Evolutionary conservation across 1,140 invertebrate species (phyloP).

Genomic region (Diachasmimorpha longicaudata): DNA sequence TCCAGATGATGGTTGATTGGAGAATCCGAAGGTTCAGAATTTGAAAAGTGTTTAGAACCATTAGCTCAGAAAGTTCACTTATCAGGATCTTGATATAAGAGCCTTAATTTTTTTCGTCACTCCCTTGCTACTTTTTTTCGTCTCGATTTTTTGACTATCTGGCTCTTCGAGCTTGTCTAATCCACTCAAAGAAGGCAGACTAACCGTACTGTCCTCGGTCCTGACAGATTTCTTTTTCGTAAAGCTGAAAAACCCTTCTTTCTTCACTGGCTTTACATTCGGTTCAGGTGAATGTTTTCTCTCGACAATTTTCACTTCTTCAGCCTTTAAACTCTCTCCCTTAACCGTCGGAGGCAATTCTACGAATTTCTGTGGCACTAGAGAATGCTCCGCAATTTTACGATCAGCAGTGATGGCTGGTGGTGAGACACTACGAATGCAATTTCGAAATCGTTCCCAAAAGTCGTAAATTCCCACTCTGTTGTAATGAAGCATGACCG

Average conservation of each 20-base stretch:
- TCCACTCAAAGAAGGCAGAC: slow-evolving; percentile 33
- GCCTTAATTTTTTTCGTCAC: slow-evolving; percentile 30
- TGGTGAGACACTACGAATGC: slow-evolving; percentile 44
- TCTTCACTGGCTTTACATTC: neutral
- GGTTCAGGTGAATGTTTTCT: neutral
- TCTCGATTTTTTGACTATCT: slow-evolving; percentile 8
- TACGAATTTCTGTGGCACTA: slow-evolving; percentile 17
- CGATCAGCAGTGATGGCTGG: neutral
- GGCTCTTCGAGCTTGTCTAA: slow-evolving; percentile 22
- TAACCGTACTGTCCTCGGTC: slow-evolving; percentile 8
- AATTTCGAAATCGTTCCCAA: slow-evolving; percentile 67
- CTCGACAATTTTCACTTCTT: neutral
- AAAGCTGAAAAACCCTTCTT: neutral
- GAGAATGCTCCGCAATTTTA: neutral
- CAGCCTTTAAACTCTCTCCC: neutral
- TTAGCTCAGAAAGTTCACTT: too few relatives aligned
- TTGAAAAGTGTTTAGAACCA: too few relatives aligned
- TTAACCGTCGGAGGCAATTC: neutral
- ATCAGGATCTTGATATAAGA: slow-evolving; percentile 27
- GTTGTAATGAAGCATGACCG: slow-evolving; percentile 65
- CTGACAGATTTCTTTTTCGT: neutral
- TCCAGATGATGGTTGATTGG: too few relatives aligned
- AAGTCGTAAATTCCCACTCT: slow-evolving; percentile 67
- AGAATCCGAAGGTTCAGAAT: too few relatives aligned
- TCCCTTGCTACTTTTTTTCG: slow-evolving; percentile 27